A percentile compares a stretch with the other conserved stretches of the same genome.
Conservation (phyloP, 92 coral and sea anemone species). For the Micromussa lordhowensis region DNA sequence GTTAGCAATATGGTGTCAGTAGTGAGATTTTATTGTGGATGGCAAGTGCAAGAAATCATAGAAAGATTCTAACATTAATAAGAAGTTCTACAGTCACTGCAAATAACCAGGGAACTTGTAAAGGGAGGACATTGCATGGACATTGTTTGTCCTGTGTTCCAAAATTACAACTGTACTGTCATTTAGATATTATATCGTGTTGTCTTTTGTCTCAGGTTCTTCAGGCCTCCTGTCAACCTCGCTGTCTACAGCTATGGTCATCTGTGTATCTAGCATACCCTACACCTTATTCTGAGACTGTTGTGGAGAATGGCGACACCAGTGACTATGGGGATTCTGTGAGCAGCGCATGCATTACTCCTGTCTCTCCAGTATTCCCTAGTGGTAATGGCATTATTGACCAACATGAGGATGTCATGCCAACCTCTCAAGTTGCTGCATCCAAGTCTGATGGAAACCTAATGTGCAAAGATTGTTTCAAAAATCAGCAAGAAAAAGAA, state of each 20-base stretch:
- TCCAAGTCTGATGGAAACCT: conserved; percentile 87
- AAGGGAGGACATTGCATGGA: neutral
- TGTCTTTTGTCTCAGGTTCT: conserved; percentile 69
- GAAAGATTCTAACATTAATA: neutral
- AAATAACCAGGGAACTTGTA: neutral
- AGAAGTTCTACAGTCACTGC: neutral
- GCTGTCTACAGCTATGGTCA: conserved; percentile 89
- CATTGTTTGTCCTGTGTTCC: neutral
- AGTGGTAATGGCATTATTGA: conserved; percentile 49
- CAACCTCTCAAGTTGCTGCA: conserved; percentile 17
- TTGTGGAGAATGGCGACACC: conserved; percentile 46
- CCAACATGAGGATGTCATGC: conserved; percentile 32
- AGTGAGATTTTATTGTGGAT: neutral
- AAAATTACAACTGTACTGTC: neutral
- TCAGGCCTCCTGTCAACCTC: conserved; percentile 90
- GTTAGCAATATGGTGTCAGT: neutral
- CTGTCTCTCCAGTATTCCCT: conserved; percentile 52
- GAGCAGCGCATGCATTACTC: conserved; percentile 54
- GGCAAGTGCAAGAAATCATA: neutral
- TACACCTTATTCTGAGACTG: conserved; percentile 58
- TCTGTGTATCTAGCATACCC: conserved; percentile 84
- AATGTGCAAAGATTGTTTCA: conserved; percentile 51
- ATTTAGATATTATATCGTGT: no score
- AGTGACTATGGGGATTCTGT: conserved; percentile 52
- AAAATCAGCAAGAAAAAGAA: conserved; percentile 27